Percentiles rank a stretch among this genome's conserved stretches.
Evolutionary conservation across 2,113 vertebrate species (phyloP).

Genomic region (Coptodon bakossiorum): DNA sequence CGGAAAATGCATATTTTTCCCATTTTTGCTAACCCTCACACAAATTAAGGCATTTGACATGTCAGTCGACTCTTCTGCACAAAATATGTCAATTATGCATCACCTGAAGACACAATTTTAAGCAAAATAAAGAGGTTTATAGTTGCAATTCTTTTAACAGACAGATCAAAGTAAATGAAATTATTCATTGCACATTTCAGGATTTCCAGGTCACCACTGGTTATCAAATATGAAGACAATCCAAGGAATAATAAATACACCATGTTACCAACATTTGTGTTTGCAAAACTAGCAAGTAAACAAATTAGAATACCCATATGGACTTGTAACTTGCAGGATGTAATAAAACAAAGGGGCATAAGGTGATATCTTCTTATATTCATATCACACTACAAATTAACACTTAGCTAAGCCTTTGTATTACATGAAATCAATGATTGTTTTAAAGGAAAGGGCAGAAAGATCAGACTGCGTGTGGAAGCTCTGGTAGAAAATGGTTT

Average conservation of each 20-base stretch:
- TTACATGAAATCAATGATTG: background rate
- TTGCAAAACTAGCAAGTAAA: background rate
- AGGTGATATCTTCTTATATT: background rate
- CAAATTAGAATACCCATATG: background rate
- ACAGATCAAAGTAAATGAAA: background rate
- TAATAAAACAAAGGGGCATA: background rate
- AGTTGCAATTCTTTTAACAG: background rate
- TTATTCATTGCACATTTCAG: background rate
- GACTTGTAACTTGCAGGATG: background rate
- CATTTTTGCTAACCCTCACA: background rate
- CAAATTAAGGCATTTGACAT: background rate
- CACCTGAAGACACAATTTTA: background rate
- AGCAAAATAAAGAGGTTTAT: background rate
- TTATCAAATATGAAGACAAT: background rate
- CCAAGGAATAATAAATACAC: background rate
- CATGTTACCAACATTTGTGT: background rate
- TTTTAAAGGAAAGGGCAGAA: background rate
- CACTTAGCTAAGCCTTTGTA: background rate
- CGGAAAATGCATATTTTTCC: background rate
- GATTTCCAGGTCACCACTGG: background rate
- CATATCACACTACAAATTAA: background rate
- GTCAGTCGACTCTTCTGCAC: background rate
- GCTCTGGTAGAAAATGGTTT: background rate
- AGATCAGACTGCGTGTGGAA: background rate
- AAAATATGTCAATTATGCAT: background rate